Conservation (phyloP, 2,797 vertebrate genomes). For the Sebastes trivittatus region DNA sequence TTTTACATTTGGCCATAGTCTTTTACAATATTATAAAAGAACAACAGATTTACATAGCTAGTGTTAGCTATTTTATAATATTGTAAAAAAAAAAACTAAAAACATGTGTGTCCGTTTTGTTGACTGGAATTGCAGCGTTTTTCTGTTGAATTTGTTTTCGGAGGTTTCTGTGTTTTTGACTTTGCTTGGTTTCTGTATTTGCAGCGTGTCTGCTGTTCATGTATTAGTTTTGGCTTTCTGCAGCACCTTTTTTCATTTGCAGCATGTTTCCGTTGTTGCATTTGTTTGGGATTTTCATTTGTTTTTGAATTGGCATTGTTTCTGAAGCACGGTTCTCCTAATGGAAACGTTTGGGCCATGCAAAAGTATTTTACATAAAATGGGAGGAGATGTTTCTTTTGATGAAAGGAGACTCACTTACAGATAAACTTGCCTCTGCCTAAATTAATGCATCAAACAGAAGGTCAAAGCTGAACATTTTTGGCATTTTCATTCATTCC, state of each 20-base stretch:
- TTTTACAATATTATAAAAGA: background rate
- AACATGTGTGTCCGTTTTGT: background rate
- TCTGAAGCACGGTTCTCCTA: background rate
- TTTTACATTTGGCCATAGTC: background rate
- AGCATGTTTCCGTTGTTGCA: background rate
- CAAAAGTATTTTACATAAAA: background rate
- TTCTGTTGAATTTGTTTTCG: background rate
- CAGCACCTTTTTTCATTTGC: background rate
- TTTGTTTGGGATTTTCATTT: background rate
- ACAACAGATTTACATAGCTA: background rate
- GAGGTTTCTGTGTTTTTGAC: background rate
- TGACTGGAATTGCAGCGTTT: background rate
- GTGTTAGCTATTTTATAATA: background rate
- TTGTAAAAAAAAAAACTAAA: background rate
- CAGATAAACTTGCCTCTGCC: slow-evolving; percentile 4
- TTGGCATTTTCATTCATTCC: slow-evolving; percentile 36
- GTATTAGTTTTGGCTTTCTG: background rate
- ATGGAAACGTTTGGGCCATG: background rate
- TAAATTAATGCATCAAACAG: slow-evolving; percentile 12
- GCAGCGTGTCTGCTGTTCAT: background rate
- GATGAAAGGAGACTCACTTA: background rate
- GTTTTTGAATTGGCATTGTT: background rate
- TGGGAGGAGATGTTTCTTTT: background rate
- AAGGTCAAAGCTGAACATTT: background rate
- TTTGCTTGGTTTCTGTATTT: background rate